A percentile compares a stretch with the other conserved stretches of the same genome.
Conservation (phyloP, 1,140 invertebrate species). For the Magallana ariakensis region DNA sequence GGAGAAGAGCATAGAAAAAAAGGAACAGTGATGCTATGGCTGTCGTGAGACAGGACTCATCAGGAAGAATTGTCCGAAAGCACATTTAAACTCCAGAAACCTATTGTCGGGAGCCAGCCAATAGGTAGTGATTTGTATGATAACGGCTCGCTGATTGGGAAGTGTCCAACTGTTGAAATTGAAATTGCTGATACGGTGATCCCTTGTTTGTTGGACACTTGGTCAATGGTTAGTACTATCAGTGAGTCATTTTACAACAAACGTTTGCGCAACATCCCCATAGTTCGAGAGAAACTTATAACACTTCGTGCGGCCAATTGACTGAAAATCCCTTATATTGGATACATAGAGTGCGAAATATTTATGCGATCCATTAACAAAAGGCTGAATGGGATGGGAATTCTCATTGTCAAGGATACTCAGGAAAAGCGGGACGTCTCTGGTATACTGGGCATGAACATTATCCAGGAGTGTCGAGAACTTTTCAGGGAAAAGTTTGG, state of each 20-base stretch:
- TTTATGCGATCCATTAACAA: conserved; percentile 23
- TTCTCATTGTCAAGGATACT: conserved; percentile 40
- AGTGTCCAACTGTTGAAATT: neutral
- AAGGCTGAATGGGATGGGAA: conserved; percentile 20
- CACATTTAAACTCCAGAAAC: conserved; percentile 43
- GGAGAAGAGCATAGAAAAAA: neutral
- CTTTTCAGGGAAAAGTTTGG: neutral
- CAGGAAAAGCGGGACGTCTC: neutral
- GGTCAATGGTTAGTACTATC: conserved; percentile 47
- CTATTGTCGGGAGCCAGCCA: conserved; percentile 40
- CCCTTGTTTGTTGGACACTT: conserved; percentile 29
- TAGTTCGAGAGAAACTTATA: neutral
- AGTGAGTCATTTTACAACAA: conserved; percentile 41
- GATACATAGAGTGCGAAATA: conserved; percentile 42
- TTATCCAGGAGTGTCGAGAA: conserved; percentile 34
- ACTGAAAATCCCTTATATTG: conserved; percentile 41
- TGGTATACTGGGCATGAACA: conserved; percentile 45
- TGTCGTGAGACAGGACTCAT: too few relatives aligned
- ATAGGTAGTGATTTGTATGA: neutral
- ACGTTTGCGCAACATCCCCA: neutral
- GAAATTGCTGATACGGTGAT: neutral
- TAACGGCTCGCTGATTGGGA: conserved; percentile 31
- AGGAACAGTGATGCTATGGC: too few relatives aligned
- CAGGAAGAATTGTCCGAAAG: neutral
- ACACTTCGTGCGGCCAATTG: conserved; percentile 45